Percentiles rank a stretch among this genome's conserved stretches.
Evolutionary conservation across 2,888 invertebrate species (phyloP).

Genomic region (Amaurobius ferox): DNA sequence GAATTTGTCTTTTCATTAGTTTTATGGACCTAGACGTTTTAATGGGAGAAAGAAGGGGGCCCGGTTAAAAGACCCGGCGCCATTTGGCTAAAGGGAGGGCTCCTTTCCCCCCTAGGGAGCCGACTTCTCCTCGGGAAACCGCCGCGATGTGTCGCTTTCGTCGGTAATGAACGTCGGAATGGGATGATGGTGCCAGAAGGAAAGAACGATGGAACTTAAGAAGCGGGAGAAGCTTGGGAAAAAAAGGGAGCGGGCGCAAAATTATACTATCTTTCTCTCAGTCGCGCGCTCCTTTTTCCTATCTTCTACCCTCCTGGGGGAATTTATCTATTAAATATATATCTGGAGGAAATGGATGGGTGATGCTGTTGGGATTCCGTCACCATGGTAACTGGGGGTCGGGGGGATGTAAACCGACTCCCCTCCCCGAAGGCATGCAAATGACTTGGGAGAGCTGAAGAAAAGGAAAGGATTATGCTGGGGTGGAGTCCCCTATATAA

Average conservation of each 20-base stretch:
- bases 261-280: slow-evolving; percentile 69
- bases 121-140: slow-evolving; percentile 20
- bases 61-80: slow-evolving; percentile 16
- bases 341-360: slow-evolving; percentile 72
- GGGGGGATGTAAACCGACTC: background rate
- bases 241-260: slow-evolving; percentile 43
- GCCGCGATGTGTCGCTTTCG: slow-evolving; percentile 48
- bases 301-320: slow-evolving; percentile 67
- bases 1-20: slow-evolving; percentile 72
- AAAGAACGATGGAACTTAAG: slow-evolving; percentile 50
- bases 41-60: slow-evolving; percentile 38
- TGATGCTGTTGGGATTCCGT: slow-evolving; percentile 69
- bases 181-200: slow-evolving; percentile 33
- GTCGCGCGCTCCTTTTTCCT: slow-evolving; percentile 37
- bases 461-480: slow-evolving; percentile 70
- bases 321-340: slow-evolving; percentile 73
- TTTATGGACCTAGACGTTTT: slow-evolving; percentile 71
- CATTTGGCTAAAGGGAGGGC: slow-evolving; percentile 17
- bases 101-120: slow-evolving; percentile 10
- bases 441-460: slow-evolving; percentile 69
- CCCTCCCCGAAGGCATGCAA: slow-evolving; percentile 64
- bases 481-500: slow-evolving; percentile 18
- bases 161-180: slow-evolving; percentile 60
- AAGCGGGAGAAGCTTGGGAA: slow-evolving; percentile 24
- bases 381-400: slow-evolving; percentile 48